phyloP scores from a whole-genome alignment of 1,140 invertebrate genomes.

The Penaeus vannamei region DNA sequence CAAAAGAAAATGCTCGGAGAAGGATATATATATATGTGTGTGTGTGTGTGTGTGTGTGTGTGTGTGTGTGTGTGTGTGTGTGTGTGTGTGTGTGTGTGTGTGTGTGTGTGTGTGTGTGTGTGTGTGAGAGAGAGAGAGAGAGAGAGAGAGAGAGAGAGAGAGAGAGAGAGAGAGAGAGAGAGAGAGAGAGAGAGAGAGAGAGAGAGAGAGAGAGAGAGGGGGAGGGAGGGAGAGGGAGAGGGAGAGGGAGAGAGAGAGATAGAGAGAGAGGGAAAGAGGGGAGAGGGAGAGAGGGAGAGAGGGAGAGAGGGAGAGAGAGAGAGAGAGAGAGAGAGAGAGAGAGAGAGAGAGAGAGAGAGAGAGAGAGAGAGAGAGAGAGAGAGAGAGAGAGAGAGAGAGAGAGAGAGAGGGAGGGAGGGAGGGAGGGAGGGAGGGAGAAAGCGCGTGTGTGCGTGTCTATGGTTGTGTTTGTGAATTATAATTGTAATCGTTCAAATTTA shows the following conservation, averaged over 20 bases:
- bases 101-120: slow-evolving; percentile 47
- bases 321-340: background rate
- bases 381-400: no score
- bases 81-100: slow-evolving; percentile 49
- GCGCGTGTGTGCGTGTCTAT: no score
- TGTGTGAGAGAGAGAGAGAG: slow-evolving; percentile 1
- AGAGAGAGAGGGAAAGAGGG: slow-evolving; percentile 30
- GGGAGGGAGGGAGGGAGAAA: no score
- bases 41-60: background rate
- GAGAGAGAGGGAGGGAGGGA: no score
- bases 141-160: background rate
- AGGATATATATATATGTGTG: background rate
- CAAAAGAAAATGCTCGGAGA: no score
- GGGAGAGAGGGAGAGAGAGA: background rate
- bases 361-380: slow-evolving; percentile 39
- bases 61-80: slow-evolving; percentile 36
- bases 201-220: slow-evolving; percentile 36
- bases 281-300: background rate
- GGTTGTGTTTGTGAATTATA: no score
- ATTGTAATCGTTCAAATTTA: no score
- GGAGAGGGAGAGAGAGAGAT: slow-evolving; percentile 29
- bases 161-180: background rate
- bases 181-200: background rate
- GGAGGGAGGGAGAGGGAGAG: slow-evolving; percentile 23
- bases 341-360: no score